Evolutionary conservation across 1,140 invertebrate species (phyloP).

Genomic region (Ceratina japonica): DNA sequence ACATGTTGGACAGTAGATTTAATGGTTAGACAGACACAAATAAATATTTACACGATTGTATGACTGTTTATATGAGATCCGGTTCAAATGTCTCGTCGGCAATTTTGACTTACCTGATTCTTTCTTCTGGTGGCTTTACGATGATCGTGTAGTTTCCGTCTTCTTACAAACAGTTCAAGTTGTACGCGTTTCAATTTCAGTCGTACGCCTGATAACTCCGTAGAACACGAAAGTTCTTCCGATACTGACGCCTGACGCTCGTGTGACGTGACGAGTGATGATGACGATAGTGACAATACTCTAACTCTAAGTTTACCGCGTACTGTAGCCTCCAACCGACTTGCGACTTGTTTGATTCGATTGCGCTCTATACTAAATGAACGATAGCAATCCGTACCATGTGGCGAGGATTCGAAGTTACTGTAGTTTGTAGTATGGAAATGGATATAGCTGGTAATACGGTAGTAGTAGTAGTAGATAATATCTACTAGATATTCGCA

Average conservation of each 20-base stretch:
- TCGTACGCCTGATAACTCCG: neutral
- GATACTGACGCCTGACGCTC: slow-evolving; percentile 44
- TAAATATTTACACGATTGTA: neutral
- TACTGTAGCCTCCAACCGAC: neutral
- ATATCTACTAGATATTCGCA: too few species aligned
- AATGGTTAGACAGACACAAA: neutral
- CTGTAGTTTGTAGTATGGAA: neutral
- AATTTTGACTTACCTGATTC: slow-evolving; percentile 18
- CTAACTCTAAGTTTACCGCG: neutral
- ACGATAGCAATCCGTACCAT: neutral
- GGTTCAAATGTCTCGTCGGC: neutral
- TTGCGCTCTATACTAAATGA: neutral
- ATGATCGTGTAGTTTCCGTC: neutral
- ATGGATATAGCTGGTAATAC: neutral
- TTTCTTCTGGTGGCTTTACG: neutral
- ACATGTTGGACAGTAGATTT: neutral
- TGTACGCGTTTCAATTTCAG: neutral
- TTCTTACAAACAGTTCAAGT: neutral
- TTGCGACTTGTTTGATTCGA: slow-evolving; percentile 6
- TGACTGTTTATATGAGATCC: neutral
- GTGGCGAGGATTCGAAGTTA: neutral
- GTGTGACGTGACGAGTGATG: too few species aligned
- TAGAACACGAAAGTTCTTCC: slow-evolving; percentile 23
- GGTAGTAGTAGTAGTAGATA: too few species aligned
- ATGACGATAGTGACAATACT: too few species aligned